A percentile compares a stretch with the other conserved stretches of the same genome.
These are phyloP conservation scores for Rhyacophila brunnea DNA, from an alignment of 1,140 invertebrate species.

Conservation along the genomic window DNA sequence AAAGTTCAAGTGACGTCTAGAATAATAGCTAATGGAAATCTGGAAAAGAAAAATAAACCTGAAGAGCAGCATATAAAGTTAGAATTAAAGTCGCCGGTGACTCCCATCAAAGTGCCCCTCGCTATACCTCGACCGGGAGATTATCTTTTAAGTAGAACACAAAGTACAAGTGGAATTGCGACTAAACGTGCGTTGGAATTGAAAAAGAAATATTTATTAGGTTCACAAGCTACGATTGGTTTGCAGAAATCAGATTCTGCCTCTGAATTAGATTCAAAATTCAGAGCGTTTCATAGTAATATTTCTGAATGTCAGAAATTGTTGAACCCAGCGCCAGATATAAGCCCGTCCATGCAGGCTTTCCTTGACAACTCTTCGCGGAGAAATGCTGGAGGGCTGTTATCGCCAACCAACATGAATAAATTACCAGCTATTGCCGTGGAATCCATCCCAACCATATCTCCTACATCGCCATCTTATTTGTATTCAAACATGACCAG, in stretches of 20 bases:
- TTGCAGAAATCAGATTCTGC: conserved; percentile 83
- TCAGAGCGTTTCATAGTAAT: conserved; percentile 78
- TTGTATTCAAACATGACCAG: not conserved
- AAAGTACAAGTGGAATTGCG: conserved; percentile 81
- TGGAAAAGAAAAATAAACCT: conserved; percentile 10
- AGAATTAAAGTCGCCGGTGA: conserved; percentile 13
- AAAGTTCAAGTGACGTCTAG: conserved; percentile 19
- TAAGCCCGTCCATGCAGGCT: conserved; percentile 73
- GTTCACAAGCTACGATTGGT: conserved; percentile 59
- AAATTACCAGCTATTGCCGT: conserved; percentile 3
- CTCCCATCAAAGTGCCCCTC: conserved; percentile 21
- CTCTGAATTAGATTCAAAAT: conserved; percentile 77
- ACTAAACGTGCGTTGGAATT: conserved; percentile 82
- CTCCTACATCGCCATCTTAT: conserved; percentile 1
- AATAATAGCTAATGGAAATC: conserved; percentile 17
- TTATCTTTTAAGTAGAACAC: conserved; percentile 75
- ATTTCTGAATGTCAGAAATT: conserved; percentile 88
- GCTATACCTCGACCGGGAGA: conserved; percentile 64
- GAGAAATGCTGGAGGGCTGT: conserved; percentile 37
- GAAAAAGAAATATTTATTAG: conserved; percentile 79
- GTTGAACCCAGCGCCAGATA: conserved; percentile 74
- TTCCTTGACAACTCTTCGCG: conserved; percentile 49
- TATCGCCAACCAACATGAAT: conserved; percentile 41
- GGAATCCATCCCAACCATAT: not conserved
- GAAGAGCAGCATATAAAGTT: conserved; percentile 1